Evolutionary conservation across 2,113 vertebrate genomes (phyloP).

Genomic region (Loxodonta africana): DNA sequence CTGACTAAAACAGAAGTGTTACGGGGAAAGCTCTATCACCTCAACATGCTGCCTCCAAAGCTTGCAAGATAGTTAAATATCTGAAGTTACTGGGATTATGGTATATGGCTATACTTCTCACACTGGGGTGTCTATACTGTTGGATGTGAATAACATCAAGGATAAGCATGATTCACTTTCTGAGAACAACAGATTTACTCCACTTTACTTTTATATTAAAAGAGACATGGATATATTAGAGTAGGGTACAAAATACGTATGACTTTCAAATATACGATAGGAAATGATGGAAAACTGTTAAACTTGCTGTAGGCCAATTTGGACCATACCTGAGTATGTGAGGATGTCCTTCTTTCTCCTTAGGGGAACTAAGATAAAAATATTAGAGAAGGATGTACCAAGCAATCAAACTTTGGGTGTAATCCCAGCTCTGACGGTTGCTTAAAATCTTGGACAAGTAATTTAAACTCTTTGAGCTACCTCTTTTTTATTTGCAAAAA

Average conservation of each 20-base stretch:
- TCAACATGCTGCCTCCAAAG: background rate
- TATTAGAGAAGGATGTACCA: background rate
- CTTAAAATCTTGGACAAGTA: background rate
- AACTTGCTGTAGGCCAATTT: background rate
- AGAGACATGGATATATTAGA: background rate
- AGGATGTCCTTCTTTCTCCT: background rate
- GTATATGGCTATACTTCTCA: background rate
- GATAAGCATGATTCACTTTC: background rate
- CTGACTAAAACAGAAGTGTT: background rate
- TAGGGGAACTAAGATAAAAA: background rate
- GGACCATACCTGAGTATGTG: background rate
- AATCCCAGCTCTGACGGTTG: background rate
- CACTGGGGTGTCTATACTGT: background rate
- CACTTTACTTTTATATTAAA: background rate
- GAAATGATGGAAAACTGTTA: conserved; percentile 12
- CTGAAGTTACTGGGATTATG: background rate
- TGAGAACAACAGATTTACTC: background rate
- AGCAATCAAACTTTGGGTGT: background rate
- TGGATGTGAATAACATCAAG: background rate
- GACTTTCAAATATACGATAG: background rate
- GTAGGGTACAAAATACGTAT: background rate
- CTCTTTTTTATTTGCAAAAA: background rate
- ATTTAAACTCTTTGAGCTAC: background rate
- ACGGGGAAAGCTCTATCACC: background rate
- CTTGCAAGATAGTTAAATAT: background rate